These are phyloP conservation scores for Antigone vipio DNA, from an alignment of 2,113 vertebrate species.

Conservation along the genomic window DNA sequence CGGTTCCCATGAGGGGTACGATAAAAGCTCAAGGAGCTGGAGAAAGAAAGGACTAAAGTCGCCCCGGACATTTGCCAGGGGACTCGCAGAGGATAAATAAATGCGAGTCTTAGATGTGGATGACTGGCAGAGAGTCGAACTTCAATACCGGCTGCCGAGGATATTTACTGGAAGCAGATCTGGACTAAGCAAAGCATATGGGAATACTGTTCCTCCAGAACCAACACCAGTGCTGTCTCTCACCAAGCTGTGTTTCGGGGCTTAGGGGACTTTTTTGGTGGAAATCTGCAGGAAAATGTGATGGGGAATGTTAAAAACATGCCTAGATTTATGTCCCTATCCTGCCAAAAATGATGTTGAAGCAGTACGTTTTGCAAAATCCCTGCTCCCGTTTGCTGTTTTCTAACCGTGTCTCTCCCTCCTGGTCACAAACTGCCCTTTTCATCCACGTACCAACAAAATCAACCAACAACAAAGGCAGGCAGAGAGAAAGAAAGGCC, in stretches of 20 bases:
- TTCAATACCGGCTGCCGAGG: background rate
- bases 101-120: background rate
- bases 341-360: background rate
- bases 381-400: background rate
- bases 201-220: slow-evolving; percentile 26
- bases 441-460: background rate
- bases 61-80: background rate
- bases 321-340: background rate
- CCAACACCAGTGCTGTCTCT: background rate
- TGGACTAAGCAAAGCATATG: slow-evolving; percentile 23
- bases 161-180: slow-evolving; percentile 11
- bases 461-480: background rate
- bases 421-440: background rate
- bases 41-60: background rate
- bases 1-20: accelerated
- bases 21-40: background rate
- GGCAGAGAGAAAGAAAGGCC: background rate
- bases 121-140: background rate
- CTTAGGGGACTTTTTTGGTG: slow-evolving; percentile 6
- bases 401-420: background rate
- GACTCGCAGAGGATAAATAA: background rate
- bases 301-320: background rate
- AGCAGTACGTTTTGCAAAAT: background rate
- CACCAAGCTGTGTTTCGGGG: background rate
- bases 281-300: slow-evolving; percentile 8